A percentile compares a stretch with the other conserved stretches of the same genome.
These are phyloP conservation scores for Malacoraja senta DNA, from an alignment of 2,797 vertebrate species.

Conservation along the genomic window DNA sequence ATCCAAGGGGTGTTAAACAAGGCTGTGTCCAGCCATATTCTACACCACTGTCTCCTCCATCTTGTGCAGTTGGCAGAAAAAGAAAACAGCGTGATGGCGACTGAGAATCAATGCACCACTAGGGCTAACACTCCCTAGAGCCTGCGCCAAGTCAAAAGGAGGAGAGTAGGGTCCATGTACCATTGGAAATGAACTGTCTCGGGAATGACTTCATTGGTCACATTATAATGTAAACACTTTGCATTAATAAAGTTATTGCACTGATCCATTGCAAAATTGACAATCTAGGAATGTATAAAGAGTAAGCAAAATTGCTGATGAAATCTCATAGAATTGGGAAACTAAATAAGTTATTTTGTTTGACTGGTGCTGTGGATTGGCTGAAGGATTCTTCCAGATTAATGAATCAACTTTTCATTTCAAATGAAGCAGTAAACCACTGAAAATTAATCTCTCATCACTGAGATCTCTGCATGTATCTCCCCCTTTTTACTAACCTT, in stretches of 20 bases:
- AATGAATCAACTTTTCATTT: not conserved
- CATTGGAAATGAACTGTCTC: not conserved
- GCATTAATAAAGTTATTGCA: not conserved
- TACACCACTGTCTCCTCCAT: constrained; percentile 48
- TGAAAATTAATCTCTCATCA: not conserved
- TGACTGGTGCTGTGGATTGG: not conserved
- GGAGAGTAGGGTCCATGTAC: not conserved
- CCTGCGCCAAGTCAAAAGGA: not conserved
- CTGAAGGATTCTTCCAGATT: not conserved
- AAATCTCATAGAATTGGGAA: not conserved
- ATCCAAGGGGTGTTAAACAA: constrained; percentile 46
- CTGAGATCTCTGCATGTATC: not conserved
- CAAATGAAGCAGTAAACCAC: not conserved
- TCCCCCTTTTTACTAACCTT: not conserved
- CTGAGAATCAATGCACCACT: not conserved
- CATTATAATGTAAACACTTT: not conserved
- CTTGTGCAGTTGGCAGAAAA: constrained; percentile 50
- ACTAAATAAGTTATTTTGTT: not conserved
- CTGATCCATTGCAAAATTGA: not conserved
- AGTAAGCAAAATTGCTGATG: not conserved
- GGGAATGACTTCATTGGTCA: not conserved
- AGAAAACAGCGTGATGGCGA: constrained; percentile 40
- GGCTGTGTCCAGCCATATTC: constrained; percentile 46
- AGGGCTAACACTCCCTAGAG: not conserved
- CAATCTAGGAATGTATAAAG: not conserved